Conservation (phyloP, 1,140 invertebrate species). For the Pseudomyrmex pallidus region DNA sequence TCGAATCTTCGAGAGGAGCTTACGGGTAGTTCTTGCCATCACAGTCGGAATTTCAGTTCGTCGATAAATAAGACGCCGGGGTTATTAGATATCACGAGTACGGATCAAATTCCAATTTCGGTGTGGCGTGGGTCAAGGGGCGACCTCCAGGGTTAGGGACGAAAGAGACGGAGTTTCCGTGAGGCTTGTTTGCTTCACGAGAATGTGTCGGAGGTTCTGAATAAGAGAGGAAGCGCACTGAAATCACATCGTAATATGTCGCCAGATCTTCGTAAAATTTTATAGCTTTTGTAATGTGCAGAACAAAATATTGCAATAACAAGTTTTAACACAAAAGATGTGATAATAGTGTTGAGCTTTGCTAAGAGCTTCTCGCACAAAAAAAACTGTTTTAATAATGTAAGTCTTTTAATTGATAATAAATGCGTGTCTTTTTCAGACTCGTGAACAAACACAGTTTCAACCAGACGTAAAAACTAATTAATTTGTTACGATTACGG, state of each 20-base stretch:
- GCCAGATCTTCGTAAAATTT: conserved; percentile 1
- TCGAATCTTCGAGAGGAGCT: conserved; percentile 37
- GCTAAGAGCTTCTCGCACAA: neutral
- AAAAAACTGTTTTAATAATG: neutral
- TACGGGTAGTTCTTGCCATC: conserved; percentile 32
- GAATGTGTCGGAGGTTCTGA: conserved; percentile 41
- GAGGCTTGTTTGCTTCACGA: neutral
- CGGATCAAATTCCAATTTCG: conserved; percentile 77
- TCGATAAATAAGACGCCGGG: conserved; percentile 74
- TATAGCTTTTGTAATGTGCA: neutral
- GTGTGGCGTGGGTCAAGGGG: conserved; percentile 57
- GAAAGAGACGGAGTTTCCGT: conserved; percentile 57
- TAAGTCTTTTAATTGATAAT: too few relatives aligned
- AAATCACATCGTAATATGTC: conserved; percentile 5
- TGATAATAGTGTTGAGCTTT: too few relatives aligned
- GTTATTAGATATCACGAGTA: conserved; percentile 75
- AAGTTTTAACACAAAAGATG: neutral
- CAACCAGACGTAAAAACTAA: too few relatives aligned
- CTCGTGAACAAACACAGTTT: too few relatives aligned
- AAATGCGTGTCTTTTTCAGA: too few relatives aligned
- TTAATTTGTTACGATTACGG: conserved; percentile 5
- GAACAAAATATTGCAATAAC: neutral
- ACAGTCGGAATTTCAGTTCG: conserved; percentile 66
- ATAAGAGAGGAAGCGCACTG: conserved; percentile 13
- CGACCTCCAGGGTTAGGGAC: neutral